A percentile compares a stretch with the other conserved stretches of the same genome.
phyloP scores from a whole-genome alignment of 2,113 vertebrate genomes.

The Bettongia penicillata region DNA sequence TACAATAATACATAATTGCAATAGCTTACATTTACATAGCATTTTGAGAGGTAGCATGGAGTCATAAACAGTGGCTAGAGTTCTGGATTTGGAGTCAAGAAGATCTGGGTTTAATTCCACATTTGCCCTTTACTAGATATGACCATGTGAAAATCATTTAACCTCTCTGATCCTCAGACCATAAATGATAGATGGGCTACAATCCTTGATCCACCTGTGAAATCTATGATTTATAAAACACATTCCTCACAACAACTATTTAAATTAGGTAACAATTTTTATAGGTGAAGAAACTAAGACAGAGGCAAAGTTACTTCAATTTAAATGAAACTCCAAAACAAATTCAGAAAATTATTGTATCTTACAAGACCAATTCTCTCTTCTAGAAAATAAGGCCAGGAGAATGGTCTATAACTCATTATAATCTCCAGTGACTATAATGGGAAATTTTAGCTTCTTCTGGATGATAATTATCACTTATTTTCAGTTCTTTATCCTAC shows the following conservation, averaged over 20 bases:
- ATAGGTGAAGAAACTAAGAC: neutral
- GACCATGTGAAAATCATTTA: neutral
- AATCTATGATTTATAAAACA: neutral
- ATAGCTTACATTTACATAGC: neutral
- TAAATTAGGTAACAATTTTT: neutral
- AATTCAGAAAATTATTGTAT: neutral
- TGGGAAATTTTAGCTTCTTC: neutral
- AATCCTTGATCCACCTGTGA: neutral
- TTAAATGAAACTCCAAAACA: neutral
- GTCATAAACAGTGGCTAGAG: neutral
- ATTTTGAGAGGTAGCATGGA: neutral
- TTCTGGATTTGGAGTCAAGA: neutral
- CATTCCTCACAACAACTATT: neutral
- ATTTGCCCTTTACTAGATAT: neutral
- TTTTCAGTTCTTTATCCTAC: slow-evolving; percentile 25
- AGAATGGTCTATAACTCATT: neutral
- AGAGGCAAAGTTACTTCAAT: neutral
- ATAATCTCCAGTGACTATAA: neutral
- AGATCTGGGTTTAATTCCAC: neutral
- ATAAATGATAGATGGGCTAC: neutral
- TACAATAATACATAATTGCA: neutral
- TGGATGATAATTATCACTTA: neutral
- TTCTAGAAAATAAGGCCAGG: slow-evolving; percentile 51
- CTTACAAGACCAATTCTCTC: neutral
- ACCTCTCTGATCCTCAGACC: neutral